Percentiles rank a stretch among this genome's conserved stretches.
phyloP scores from a whole-genome alignment of 2,113 vertebrate genomes.

The Gobius niger region DNA sequence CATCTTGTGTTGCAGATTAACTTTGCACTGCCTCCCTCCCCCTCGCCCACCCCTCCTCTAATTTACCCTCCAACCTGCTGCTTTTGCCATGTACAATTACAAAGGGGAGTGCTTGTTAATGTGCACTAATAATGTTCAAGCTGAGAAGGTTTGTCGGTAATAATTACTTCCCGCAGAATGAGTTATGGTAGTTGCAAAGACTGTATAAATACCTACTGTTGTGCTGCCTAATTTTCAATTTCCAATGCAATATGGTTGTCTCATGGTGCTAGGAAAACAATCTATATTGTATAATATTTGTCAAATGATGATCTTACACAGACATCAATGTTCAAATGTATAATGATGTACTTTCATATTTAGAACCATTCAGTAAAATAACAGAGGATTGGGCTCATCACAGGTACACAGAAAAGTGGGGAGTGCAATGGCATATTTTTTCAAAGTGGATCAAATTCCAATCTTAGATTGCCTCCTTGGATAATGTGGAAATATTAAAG shows the following conservation, averaged over 20 bases:
- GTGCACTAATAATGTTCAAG: slow-evolving; percentile 83
- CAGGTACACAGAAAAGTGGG: slow-evolving; percentile 54
- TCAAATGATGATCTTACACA: slow-evolving; percentile 32
- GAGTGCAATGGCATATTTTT: slow-evolving; percentile 46
- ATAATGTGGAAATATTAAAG: slow-evolving; percentile 78
- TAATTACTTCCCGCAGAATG: slow-evolving; percentile 86
- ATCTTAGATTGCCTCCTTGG: slow-evolving; percentile 78
- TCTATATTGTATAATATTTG: slow-evolving; percentile 48
- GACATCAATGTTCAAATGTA: not conserved
- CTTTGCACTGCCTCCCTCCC: slow-evolving; percentile 52
- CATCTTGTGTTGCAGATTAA: slow-evolving; percentile 57
- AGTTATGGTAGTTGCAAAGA: slow-evolving; percentile 73
- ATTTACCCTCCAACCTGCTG: slow-evolving; percentile 80
- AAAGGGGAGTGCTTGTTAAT: slow-evolving; percentile 86
- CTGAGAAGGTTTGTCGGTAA: slow-evolving; percentile 85
- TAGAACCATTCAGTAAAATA: slow-evolving; percentile 21
- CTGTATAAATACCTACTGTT: slow-evolving; percentile 69
- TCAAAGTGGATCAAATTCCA: slow-evolving; percentile 79
- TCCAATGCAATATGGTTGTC: slow-evolving; percentile 47
- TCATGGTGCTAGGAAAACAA: slow-evolving; percentile 53
- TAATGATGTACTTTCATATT: slow-evolving; percentile 16
- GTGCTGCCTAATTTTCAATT: slow-evolving; percentile 65
- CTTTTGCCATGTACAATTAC: slow-evolving; percentile 84
- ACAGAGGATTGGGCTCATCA: slow-evolving; percentile 14
- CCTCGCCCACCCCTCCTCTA: slow-evolving; percentile 70